Base-by-base conservation (phyloP, 2,797 vertebrate genomes). In the Sebastes dallii region DNA sequence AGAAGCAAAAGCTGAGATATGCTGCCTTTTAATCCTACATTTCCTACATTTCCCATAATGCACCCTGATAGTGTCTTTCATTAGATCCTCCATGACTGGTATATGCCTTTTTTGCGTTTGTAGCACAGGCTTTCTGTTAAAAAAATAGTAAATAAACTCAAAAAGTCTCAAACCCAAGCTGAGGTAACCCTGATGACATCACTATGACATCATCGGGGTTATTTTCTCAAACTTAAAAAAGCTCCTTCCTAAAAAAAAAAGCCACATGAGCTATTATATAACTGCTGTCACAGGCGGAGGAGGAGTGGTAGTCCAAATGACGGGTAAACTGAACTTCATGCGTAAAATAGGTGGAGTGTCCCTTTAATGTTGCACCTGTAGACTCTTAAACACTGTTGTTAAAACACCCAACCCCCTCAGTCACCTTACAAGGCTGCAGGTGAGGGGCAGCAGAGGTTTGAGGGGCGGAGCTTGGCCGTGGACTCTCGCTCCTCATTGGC, bases 401-500 rank as follows among this genome's bases (percentile, higher is more conserved):
- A 20, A 20, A 18, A 50, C 46, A 18, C 18, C 7, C 18, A n/a
- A 50, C 64, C 25, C 25, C 10, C 14, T 68, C 54, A 10, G 30
- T 36, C 65, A 52, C 60, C 66, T 54, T 27, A 1, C 14, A 29
- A 32, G 39, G 14, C 54, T 66, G 30, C 71, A 81, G 80, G 62
- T 79, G 60, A 52, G 30, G 42, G 12, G 18, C 30, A 60, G 73
- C 20, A 8, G 61, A 77, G 62, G 65, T 55, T 5, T 54, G 18
- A 6, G 42, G 54, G 54, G 8, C 1, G 4, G 36, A 12, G 54
- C 61, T 27, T 14, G 25, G 46, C 22, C 8, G 18, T 4, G 29
- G 66, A 32, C 20, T 18, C 58, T 73, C 5, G 2, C 69, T 67
- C 20, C 76, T 86, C 22, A 72, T 67, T 88, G 77, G 75, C 62